Conservation (phyloP, 2,888 invertebrate species). For the Diarsia brunnea region DNA sequence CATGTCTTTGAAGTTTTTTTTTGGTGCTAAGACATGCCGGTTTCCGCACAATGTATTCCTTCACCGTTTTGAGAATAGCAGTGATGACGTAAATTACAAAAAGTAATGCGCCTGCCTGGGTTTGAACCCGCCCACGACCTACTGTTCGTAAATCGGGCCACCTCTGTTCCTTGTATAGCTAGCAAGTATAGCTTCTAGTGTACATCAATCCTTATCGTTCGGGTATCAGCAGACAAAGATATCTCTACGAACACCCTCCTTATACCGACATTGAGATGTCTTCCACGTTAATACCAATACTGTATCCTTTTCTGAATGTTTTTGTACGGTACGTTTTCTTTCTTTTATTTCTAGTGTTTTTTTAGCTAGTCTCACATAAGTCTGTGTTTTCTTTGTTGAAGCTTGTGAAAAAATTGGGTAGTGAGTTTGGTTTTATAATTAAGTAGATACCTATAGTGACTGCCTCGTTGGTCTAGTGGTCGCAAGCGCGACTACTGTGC, state of each 20-base stretch:
- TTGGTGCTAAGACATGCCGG: no score
- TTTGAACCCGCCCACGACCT: no score
- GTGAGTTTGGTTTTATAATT: neutral
- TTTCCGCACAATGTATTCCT: no score
- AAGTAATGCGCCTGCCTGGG: no score
- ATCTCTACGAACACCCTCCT: constrained; percentile 74
- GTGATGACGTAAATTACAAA: no score
- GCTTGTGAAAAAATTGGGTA: neutral
- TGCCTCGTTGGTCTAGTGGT: no score
- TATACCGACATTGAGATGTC: constrained; percentile 82
- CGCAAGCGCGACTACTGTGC: no score
- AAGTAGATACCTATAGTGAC: no score
- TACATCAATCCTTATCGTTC: constrained; percentile 48
- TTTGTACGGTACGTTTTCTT: constrained; percentile 29
- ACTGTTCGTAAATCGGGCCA: no score
- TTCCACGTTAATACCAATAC: constrained; percentile 75
- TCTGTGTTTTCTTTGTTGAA: constrained; percentile 20
- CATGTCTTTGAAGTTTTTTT: no score
- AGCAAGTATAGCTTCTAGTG: constrained; percentile 55
- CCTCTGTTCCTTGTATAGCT: neutral
- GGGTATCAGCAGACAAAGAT: constrained; percentile 77
- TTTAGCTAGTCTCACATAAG: neutral
- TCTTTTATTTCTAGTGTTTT: constrained; percentile 24
- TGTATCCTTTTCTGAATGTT: constrained; percentile 50
- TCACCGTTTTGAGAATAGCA: no score